Conservation (phyloP, 2,797 vertebrate genomes). For the Sebastes cheni region DNA sequence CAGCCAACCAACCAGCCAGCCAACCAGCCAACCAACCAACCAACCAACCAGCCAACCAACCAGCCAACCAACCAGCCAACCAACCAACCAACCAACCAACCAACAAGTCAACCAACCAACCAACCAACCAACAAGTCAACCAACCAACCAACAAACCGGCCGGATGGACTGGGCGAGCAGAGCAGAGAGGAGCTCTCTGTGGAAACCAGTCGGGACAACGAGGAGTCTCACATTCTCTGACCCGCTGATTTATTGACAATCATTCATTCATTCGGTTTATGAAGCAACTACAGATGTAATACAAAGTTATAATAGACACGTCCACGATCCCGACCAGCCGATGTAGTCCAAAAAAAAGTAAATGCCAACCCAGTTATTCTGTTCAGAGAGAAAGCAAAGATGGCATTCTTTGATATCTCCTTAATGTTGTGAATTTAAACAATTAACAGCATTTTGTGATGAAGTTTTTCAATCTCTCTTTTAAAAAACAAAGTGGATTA, state of each 20-base stretch:
- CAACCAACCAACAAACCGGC: neutral
- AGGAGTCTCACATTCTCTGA: neutral
- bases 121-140: no score
- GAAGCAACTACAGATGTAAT: neutral
- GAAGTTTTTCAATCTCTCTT: neutral
- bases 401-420: neutral
- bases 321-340: conserved; percentile 1
- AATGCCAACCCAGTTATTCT: neutral
- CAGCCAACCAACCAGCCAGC: no score
- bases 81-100: no score
- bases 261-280: neutral
- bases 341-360: conserved; percentile 23
- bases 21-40: no score
- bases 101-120: no score
- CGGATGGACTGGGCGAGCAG: neutral
- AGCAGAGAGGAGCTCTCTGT: neutral
- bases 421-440: neutral
- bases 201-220: conserved; percentile 43
- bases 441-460: neutral
- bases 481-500: neutral
- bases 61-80: no score
- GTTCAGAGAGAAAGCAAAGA: conserved; percentile 10
- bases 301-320: neutral
- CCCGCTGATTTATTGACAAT: neutral
- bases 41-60: no score